These are phyloP conservation scores for Anthoscopus minutus DNA, from an alignment of 2,113 vertebrate species.

Conservation along the genomic window DNA sequence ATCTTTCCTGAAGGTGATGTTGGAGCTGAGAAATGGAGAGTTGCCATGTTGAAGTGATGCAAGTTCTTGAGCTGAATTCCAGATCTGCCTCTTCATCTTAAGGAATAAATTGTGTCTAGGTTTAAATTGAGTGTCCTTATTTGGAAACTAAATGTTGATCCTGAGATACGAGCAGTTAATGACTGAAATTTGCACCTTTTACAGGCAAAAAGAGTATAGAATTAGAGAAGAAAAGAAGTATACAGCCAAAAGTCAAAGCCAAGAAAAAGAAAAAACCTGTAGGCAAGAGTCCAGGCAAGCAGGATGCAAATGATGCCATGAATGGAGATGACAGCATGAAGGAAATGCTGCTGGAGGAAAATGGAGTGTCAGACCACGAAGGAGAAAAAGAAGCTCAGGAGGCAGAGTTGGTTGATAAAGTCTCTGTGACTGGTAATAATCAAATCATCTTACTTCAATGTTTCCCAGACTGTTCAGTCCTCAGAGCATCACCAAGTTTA, in stretches of 20 bases:
- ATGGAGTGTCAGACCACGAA: conserved; percentile 67
- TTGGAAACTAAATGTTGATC: background rate
- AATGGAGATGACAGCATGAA: conserved; percentile 57
- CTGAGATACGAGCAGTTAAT: background rate
- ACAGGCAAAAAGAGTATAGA: conserved; percentile 86
- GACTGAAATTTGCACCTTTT: background rate
- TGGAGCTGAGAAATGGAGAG: background rate
- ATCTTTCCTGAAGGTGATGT: background rate
- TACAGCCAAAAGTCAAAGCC: conserved; percentile 71
- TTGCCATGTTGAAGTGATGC: background rate
- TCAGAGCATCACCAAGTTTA: background rate
- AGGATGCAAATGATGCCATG: conserved; percentile 16
- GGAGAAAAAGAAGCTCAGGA: conserved; percentile 65
- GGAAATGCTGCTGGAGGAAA: conserved; percentile 59
- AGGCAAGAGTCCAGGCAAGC: conserved; percentile 21
- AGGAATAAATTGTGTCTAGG: background rate
- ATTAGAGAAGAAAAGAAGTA: conserved; percentile 79
- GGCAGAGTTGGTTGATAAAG: background rate
- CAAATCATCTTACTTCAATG: background rate
- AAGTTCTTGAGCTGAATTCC: background rate
- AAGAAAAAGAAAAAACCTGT: conserved; percentile 83
- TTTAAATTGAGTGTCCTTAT: background rate
- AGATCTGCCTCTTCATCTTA: background rate
- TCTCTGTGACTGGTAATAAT: conserved; percentile 38
- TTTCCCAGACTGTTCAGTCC: background rate